Evolutionary conservation across 2,797 vertebrate species (phyloP).

Genomic region (Heterohyrax brucei): DNA sequence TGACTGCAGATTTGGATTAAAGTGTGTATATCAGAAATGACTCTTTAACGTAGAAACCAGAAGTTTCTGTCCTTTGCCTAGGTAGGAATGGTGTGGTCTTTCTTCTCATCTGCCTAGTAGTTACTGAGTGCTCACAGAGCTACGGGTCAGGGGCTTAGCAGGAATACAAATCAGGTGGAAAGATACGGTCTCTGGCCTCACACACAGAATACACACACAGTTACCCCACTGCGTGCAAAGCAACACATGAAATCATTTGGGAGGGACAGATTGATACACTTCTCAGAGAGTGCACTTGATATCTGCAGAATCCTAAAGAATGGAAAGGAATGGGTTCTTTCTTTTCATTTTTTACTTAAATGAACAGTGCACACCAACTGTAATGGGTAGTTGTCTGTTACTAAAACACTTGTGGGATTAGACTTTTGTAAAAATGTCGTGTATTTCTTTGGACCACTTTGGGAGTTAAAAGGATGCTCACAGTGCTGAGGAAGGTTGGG

Average conservation of each 20-base stretch:
- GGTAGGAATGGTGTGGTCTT: not conserved
- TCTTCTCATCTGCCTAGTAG: not conserved
- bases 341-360: not conserved
- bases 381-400: not conserved
- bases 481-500: not conserved
- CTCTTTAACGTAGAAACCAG: not conserved
- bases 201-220: not conserved
- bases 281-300: not conserved
- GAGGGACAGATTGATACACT: not conserved
- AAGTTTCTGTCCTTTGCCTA: not conserved
- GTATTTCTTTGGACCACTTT: not conserved
- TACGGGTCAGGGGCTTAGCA: not conserved
- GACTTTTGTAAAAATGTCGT: not conserved
- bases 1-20: not conserved
- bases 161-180: not conserved
- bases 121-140: accelerated
- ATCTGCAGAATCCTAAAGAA: not conserved
- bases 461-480: not conserved
- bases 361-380: not conserved
- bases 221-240: not conserved
- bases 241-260: not conserved
- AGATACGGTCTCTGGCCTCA: not conserved
- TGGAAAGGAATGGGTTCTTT: not conserved
- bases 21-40: not conserved
- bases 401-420: not conserved